Conservation (phyloP, 1,140 invertebrate genomes). For the Papilio polyxenes region DNA sequence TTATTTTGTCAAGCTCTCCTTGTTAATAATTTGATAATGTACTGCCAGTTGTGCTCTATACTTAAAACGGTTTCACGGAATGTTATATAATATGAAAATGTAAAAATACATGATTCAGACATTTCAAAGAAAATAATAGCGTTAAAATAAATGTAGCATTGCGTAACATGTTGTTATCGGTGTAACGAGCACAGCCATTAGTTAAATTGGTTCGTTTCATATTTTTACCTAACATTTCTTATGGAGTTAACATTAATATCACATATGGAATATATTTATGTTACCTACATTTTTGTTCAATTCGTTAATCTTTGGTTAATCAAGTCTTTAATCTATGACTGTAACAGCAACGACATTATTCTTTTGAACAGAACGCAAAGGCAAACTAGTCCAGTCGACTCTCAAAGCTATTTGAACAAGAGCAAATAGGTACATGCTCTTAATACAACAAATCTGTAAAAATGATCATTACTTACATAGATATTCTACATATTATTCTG, state of each 20-base stretch:
- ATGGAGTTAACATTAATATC: background rate
- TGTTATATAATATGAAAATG: background rate
- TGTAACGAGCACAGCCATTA: constrained; percentile 1
- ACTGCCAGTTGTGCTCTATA: too few relatives aligned
- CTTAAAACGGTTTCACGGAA: background rate
- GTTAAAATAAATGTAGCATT: constrained; percentile 17
- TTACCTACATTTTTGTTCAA: background rate
- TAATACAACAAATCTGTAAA: background rate
- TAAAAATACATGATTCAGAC: background rate
- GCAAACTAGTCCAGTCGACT: too few relatives aligned
- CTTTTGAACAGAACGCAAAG: too few relatives aligned
- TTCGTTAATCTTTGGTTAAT: too few relatives aligned
- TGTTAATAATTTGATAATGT: background rate
- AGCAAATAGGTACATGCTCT: too few relatives aligned
- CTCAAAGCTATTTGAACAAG: too few relatives aligned
- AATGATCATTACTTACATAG: background rate
- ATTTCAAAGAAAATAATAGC: constrained; percentile 26
- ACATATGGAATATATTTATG: background rate
- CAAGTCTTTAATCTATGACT: too few relatives aligned
- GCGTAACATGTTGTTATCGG: constrained; percentile 5
- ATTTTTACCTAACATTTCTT: constrained; percentile 17
- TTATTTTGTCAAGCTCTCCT: too few relatives aligned
- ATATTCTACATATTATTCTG: background rate
- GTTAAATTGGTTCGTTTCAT: constrained; percentile 22
- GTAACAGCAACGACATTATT: too few relatives aligned